phyloP scores from a whole-genome alignment of 2,888 invertebrate species.

The Troglohyphantes excavatus region DNA sequence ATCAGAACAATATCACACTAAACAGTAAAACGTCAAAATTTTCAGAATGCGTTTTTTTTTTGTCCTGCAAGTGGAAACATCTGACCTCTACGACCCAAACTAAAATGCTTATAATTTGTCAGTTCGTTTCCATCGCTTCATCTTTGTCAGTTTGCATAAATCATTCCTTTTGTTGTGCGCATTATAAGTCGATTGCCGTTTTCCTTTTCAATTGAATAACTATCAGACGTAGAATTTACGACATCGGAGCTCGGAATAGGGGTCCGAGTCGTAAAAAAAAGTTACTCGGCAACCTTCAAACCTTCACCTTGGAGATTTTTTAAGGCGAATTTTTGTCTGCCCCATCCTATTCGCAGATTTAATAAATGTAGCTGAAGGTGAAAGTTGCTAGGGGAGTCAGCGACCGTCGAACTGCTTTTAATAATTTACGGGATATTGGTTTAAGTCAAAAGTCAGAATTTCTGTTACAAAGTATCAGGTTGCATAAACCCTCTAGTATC shows the following conservation, averaged over 20 bases:
- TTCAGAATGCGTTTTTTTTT: background rate
- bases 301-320: slow-evolving; percentile 13
- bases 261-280: background rate
- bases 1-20: background rate
- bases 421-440: too few species aligned
- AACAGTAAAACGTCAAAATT: background rate
- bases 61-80: background rate
- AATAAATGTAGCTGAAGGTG: background rate
- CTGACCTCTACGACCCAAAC: slow-evolving; percentile 2
- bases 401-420: background rate
- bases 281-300: background rate
- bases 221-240: slow-evolving; percentile 37
- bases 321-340: background rate
- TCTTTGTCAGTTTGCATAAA: slow-evolving; percentile 8
- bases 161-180: slow-evolving; percentile 2
- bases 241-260: slow-evolving; percentile 9
- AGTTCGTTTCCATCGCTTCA: background rate
- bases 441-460: too few species aligned
- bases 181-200: background rate
- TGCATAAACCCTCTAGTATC: too few species aligned
- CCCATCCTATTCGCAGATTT: background rate
- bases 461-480: too few species aligned
- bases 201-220: background rate
- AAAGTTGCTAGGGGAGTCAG: background rate
- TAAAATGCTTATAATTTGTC: slow-evolving; percentile 8